Conservation (phyloP, 2,113 vertebrate genomes). For the Mionectes macconnelli region DNA sequence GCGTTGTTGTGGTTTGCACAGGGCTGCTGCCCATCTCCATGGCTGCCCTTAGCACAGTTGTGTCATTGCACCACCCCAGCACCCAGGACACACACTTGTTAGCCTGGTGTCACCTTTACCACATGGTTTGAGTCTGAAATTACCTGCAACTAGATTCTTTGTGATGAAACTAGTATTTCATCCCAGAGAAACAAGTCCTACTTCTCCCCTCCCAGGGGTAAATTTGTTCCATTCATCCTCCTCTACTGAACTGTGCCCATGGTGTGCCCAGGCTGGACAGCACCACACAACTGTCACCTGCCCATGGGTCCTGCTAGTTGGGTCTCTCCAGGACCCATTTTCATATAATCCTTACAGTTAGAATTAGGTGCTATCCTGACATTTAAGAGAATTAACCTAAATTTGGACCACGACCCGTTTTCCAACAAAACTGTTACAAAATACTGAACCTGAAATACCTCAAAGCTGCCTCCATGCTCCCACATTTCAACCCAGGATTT, state of each 20-base stretch:
- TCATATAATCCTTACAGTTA: not conserved
- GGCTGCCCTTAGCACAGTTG: rapidly evolving
- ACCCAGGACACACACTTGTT: not conserved
- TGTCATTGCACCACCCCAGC: not conserved
- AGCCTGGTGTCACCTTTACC: not conserved
- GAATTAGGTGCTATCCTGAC: not conserved
- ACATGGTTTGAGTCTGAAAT: rapidly evolving
- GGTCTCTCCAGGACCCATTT: not conserved
- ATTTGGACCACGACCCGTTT: not conserved
- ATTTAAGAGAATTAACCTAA: not conserved
- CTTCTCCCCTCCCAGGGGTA: not conserved
- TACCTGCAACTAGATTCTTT: not conserved
- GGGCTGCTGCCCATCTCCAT: not conserved
- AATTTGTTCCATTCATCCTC: not conserved
- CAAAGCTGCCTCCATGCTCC: not conserved
- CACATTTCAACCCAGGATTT: not conserved
- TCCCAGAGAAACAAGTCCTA: not conserved
- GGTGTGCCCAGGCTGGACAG: not conserved
- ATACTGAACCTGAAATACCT: not conserved
- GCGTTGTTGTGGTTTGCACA: rapidly evolving
- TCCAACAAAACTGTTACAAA: not conserved
- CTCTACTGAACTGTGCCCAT: rapidly evolving
- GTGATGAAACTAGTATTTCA: not conserved
- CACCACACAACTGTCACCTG: not conserved
- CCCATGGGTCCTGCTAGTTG: rapidly evolving